Evolutionary conservation across 2,888 invertebrate species (phyloP).

Genomic region (Deilephila porcellus): DNA sequence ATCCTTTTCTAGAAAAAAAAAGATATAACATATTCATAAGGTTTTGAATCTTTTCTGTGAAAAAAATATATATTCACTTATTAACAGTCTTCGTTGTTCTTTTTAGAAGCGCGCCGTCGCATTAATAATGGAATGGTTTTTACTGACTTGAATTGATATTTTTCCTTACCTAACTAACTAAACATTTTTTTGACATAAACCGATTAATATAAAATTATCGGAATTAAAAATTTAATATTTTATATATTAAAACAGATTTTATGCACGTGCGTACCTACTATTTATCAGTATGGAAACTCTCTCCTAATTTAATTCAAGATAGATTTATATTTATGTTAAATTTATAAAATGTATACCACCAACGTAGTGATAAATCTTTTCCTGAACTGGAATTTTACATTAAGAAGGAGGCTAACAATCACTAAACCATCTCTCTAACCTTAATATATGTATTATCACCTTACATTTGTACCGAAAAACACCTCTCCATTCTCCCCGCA

Average conservation of each 20-base stretch:
- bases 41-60: no score
- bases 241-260: no score
- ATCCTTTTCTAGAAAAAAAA: background rate
- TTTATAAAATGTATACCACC: no score
- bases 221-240: no score
- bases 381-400: background rate
- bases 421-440: slow-evolving; percentile 9
- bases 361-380: background rate
- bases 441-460: slow-evolving; percentile 44
- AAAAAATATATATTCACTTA: no score
- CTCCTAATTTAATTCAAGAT: background rate
- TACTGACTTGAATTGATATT: background rate
- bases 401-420: background rate
- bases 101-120: background rate
- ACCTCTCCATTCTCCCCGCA: slow-evolving; percentile 50
- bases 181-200: no score
- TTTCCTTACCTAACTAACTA: no score
- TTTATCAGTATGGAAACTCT: no score
- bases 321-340: background rate
- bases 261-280: no score
- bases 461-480: slow-evolving; percentile 51
- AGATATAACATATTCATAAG: background rate
- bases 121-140: background rate
- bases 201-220: no score
- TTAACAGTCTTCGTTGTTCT: background rate